phyloP scores from a whole-genome alignment of 2,113 vertebrate genomes.

The Pardalotus punctatus region DNA sequence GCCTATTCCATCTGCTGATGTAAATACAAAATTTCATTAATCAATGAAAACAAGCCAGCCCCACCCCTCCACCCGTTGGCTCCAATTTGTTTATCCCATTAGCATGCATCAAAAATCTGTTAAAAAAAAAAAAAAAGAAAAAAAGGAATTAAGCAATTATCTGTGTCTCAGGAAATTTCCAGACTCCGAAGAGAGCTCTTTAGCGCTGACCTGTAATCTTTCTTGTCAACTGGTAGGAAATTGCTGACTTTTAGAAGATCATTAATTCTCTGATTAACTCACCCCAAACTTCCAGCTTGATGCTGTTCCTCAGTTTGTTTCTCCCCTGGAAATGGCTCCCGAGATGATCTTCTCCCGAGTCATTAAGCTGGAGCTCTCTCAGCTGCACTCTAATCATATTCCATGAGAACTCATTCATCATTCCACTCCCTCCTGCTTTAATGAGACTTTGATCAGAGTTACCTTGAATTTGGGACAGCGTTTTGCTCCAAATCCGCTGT shows the following conservation, averaged over 20 bases:
- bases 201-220: not conserved
- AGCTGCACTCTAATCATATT: not conserved
- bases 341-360: not conserved
- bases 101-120: not conserved
- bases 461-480: not conserved
- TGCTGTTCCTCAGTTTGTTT: not conserved
- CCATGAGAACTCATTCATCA: not conserved
- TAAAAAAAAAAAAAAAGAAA: not conserved
- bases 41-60: not conserved
- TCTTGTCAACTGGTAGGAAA: not conserved
- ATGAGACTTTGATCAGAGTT: not conserved
- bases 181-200: not conserved
- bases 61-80: not conserved
- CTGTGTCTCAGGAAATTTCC: not conserved
- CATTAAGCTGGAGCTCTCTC: not conserved
- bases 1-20: not conserved
- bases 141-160: not conserved
- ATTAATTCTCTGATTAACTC: conserved; percentile 45
- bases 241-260: not conserved
- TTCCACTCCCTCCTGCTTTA: not conserved
- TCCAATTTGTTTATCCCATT: not conserved
- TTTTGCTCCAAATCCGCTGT: not conserved
- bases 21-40: not conserved
- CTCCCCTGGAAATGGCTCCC: not conserved
- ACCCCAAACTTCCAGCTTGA: not conserved